A percentile compares a stretch with the other conserved stretches of the same genome.
These are phyloP conservation scores for Aricia agestis DNA, from an alignment of 1,140 invertebrate species.

Conservation along the genomic window DNA sequence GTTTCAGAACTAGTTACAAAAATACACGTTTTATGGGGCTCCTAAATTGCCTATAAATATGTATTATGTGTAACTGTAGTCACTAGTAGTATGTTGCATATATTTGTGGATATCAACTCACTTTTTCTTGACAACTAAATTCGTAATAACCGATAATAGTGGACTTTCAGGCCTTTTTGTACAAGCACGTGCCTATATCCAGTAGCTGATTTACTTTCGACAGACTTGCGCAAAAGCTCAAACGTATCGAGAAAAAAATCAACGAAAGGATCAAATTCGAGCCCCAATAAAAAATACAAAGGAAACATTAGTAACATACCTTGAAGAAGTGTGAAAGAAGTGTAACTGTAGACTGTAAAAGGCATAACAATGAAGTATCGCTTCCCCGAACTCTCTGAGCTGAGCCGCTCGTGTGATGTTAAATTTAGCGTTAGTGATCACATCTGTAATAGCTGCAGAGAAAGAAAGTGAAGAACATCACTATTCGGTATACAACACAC, in stretches of 20 bases:
- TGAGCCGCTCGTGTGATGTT: slow-evolving; percentile 49
- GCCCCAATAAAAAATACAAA: slow-evolving; percentile 44
- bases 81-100: neutral
- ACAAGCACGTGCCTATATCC: neutral
- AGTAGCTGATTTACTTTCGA: neutral
- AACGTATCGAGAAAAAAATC: neutral
- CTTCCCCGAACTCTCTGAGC: slow-evolving; percentile 53
- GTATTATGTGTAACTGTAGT: slow-evolving; percentile 11
- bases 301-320: slow-evolving; percentile 58
- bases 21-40: slow-evolving; percentile 1
- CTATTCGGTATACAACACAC: neutral
- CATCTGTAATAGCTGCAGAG: slow-evolving; percentile 50
- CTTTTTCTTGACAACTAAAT: neutral
- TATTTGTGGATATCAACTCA: neutral
- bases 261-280: slow-evolving; percentile 24
- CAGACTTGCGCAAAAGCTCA: neutral
- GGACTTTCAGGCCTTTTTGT: no score
- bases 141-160: no score
- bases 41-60: slow-evolving; percentile 2
- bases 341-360: slow-evolving; percentile 66
- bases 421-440: slow-evolving; percentile 72
- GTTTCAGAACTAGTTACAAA: slow-evolving; percentile 10
- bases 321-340: slow-evolving; percentile 52
- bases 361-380: slow-evolving; percentile 67
- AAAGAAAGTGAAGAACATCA: slow-evolving; percentile 44